Conservation (phyloP, 2,888 invertebrate species). For the Metellina segmentata region DNA sequence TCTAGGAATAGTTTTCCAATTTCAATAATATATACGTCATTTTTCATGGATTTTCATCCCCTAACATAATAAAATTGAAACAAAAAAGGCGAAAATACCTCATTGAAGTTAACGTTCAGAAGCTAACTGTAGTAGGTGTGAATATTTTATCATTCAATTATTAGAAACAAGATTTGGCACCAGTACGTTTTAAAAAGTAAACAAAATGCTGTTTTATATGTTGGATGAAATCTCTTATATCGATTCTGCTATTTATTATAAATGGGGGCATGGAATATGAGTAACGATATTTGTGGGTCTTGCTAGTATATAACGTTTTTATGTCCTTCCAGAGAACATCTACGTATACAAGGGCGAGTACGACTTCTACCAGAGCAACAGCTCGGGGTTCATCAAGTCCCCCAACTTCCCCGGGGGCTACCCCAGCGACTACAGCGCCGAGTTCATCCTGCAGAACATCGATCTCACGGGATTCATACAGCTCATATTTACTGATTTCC, state of each 20-base stretch:
- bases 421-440: slow-evolving; percentile 86
- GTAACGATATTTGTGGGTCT: too few species aligned
- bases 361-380: slow-evolving; percentile 65
- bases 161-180: too few species aligned
- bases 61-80: too few species aligned
- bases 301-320: neutral
- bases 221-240: neutral
- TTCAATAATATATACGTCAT: too few species aligned
- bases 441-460: slow-evolving; percentile 85
- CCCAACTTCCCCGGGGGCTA: slow-evolving; percentile 87
- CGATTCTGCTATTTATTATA: neutral
- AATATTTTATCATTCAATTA: too few species aligned
- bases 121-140: too few species aligned
- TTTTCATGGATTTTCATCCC: too few species aligned
- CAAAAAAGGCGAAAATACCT: too few species aligned
- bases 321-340: slow-evolving; percentile 73
- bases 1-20: too few species aligned
- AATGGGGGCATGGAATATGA: neutral
- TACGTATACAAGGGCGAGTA: slow-evolving; percentile 71
- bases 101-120: too few species aligned
- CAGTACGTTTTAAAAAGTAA: too few species aligned
- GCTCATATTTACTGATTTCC: slow-evolving; percentile 86
- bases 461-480: slow-evolving; percentile 84
- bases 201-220: neutral
- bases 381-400: slow-evolving; percentile 84